Base-by-base conservation (phyloP, 2,888 invertebrate species). In the Thereva unica region DNA sequence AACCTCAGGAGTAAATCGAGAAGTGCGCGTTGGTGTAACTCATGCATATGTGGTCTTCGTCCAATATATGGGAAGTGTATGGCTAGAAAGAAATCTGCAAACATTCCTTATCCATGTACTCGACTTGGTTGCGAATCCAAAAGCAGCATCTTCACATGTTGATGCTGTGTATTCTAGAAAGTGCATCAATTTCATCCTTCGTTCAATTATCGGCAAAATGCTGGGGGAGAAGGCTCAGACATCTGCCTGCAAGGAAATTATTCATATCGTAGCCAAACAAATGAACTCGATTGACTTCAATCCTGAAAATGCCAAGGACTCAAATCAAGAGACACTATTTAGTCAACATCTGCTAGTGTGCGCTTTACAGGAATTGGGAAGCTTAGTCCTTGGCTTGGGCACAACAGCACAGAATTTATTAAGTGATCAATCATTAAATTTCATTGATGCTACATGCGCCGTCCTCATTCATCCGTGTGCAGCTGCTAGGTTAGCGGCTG, bases 141-240 rank as follows among this genome's bases (percentile, higher is more conserved):
- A 95, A 81, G 95, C 96, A 0, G 94, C 95, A 1, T 93, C 93
- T 9, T 95, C 95, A 0, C 98, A 99, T 77, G 96, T 97, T 0
- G 97, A 98, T 80, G 96, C 97, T 9, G 97, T 98, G 2, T 97
- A 97, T 79, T 96, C 97, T 0, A 88, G 98, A 72, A 97, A 97
- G 82, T 99, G 98, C 79, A 93, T 98, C 69, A 93, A 93, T 78
- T 99, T 96, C 79, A 95, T 98, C 72, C 83, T 98, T 65, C 87
- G 96, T 56, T 91, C 93, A 69, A 90, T 95, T 1, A 85, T 98
- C 44, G 97, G 98, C 0, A 92, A 93, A 78, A 90, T 98, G 87
- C 84, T 99, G 34, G 94, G 97, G 0, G 99, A 99, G 82, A 97
- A 97, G 75, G 96, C 97, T 6, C 99, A 99, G 81, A 89, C 94